Conservation (phyloP, 2,113 vertebrate species). For the Tetraodon nigroviridis region DNA sequence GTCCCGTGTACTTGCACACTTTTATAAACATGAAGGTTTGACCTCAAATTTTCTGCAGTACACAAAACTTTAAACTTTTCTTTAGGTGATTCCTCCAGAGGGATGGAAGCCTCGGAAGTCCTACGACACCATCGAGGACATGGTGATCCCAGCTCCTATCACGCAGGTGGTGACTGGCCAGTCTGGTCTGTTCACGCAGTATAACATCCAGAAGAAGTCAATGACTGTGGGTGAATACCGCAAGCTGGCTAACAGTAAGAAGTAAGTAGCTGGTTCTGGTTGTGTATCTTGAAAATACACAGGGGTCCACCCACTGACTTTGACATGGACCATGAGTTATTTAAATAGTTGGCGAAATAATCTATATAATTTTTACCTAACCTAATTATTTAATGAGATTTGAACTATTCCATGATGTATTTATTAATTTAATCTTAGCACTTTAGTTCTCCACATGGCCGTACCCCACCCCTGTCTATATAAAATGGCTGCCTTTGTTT, state of each 20-base stretch:
- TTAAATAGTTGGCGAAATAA: too few relatives aligned
- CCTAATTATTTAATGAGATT: too few relatives aligned
- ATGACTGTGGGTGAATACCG: constrained; percentile 94
- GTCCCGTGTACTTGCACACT: neutral
- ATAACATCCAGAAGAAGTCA: constrained; percentile 98
- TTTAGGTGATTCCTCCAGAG: constrained; percentile 77
- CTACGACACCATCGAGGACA: constrained; percentile 91
- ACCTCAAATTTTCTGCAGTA: neutral
- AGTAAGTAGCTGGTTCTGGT: constrained; percentile 68
- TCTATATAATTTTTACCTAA: too few relatives aligned
- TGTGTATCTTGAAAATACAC: neutral
- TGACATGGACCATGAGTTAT: too few relatives aligned
- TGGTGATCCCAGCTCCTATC: constrained; percentile 95
- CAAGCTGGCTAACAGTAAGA: constrained; percentile 93
- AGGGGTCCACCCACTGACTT: too few relatives aligned
- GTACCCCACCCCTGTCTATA: neutral
- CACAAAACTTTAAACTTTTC: neutral
- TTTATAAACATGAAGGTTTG: neutral
- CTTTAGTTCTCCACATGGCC: too few relatives aligned
- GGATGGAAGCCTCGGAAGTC: constrained; percentile 89
- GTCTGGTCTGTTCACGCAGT: constrained; percentile 95
- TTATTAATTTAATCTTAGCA: too few relatives aligned
- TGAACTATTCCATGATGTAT: too few relatives aligned
- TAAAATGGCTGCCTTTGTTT: neutral
- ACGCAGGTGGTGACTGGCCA: constrained; percentile 96